Percentiles rank a stretch among this genome's conserved stretches.
phyloP scores from a whole-genome alignment of 2,113 vertebrate species.

The Neolamprologus hecqui region DNA sequence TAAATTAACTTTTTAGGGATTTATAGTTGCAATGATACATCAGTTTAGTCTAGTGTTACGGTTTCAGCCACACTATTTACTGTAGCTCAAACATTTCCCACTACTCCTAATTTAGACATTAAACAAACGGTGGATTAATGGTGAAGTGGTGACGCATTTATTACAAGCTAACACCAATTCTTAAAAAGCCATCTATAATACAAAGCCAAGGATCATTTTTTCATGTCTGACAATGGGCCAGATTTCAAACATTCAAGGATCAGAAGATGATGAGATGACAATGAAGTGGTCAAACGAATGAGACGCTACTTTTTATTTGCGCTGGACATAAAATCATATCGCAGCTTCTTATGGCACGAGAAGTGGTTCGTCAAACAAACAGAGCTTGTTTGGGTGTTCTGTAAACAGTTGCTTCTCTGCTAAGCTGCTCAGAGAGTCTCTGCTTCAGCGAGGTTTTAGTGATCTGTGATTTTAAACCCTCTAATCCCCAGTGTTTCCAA shows the following conservation, averaged over 20 bases:
- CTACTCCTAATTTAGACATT: not conserved
- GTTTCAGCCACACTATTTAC: not conserved
- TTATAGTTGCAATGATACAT: not conserved
- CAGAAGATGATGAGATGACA: not conserved
- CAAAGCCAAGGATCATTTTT: rapidly evolving
- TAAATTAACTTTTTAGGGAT: not conserved
- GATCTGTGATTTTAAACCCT: not conserved
- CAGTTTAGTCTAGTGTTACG: not conserved
- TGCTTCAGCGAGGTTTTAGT: not conserved
- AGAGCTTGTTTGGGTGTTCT: not conserved
- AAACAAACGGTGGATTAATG: not conserved
- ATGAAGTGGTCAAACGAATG: not conserved
- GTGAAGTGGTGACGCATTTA: not conserved
- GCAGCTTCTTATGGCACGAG: not conserved
- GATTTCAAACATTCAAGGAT: not conserved
- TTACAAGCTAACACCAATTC: not conserved
- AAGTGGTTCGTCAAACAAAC: not conserved
- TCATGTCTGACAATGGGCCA: not conserved
- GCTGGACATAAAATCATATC: not conserved
- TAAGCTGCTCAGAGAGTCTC: not conserved
- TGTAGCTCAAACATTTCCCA: not conserved
- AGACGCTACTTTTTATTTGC: not conserved
- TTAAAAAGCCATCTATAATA: not conserved
- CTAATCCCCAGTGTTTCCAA: not conserved
- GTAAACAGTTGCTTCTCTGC: not conserved